Evolutionary conservation across 2,113 vertebrate species (phyloP), one percentile per base, ranked within the genome.

Genomic region (Vidua macroura): DNA sequence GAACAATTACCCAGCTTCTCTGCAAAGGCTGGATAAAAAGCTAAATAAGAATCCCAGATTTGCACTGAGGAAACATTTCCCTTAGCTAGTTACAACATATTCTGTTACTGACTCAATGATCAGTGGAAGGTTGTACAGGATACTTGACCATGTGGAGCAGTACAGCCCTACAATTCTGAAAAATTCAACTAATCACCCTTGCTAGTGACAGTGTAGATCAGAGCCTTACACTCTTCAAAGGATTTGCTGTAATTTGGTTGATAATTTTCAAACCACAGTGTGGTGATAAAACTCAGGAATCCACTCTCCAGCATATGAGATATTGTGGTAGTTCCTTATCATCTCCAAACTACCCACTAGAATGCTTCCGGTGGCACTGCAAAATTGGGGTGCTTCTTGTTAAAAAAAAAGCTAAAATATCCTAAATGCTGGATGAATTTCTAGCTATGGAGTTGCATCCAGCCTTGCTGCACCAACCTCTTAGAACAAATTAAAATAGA

Each of bases 1-100:
- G 76, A 96, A 92, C 88, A 96, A 86, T 95, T 96, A 95, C 83
- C 85, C 69, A 88, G 64, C 30, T 90, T 90, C 56, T 66, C 53
- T 83, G 84, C 31, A 68, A 83, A 86, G 72, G 53, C 68, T 86
- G 92, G 81, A 90, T 86, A 83, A 92, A 95, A 72, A 90, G 33
- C 72, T 93, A 86, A 83, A 64, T 78, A 67, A 92, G 52, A 58
- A 94, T 77, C 68, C 15, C 39, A 74, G 48, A 63, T 81, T 39
- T 79, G 39, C 64, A 63, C 53, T 8, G 20, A 76, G 19, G 49
- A 89, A 92, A 55, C 0, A 1, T 60, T 80, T 93, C 70, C 41
- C 62, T 78, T 56, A 72, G 52, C 59, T 88, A 59, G 63, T 51
- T 67, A 41, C 39, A 90, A 75, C 14, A 68, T 49, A 27, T 30